Base-by-base conservation (phyloP, 2,888 invertebrate species). In the Pammene aurita region DNA sequence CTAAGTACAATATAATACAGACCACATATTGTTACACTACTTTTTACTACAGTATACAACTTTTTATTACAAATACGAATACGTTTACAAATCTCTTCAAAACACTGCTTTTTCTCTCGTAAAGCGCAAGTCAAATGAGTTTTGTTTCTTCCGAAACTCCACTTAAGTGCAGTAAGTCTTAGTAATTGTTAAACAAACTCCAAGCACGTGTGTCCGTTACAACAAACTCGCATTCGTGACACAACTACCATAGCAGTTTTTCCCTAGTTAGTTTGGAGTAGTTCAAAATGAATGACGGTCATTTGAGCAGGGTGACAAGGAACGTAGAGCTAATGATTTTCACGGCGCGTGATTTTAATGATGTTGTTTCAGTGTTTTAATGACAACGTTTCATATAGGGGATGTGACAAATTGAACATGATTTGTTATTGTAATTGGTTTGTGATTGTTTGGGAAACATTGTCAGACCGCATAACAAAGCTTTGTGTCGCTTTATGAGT, bases 241-340 rank as follows among this genome's bases (percentile, higher is more conserved):
- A 80, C 81, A 82, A 84, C 86, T 84, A 82, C 80, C 78, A 77
- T 81, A 81, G 77, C 81, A 83, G 82, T 84, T 84, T 83, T 82
- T 79, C 80, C 83, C 81, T 79, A 84, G 85, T 85, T 86, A 86
- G 87, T 87, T 85, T 81, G 77, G 80, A 84, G 80, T 86, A 81
- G 80, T 84, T 84, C 83, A 81, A 87, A 87, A 87, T 82, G 84
- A 87, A 88, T 85, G 83, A 86, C 85, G 83, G 81, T 82, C 81
- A 84, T 86, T 87, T 82, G 76, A 79, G 73, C 75, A 73, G 76
- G 82, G 84, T 85, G 86, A 87, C 87, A 86, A 84, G 81, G 81
- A 69, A 57, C 69, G 70, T 63, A 57, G 63, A 55, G 14, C 66
- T 66, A 66, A 70, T 70, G 69, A 65, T 69, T 65, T 41, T 57